A percentile compares a stretch with the other conserved stretches of the same genome.
These are phyloP conservation scores for Trypoxylon attenuatum DNA, from an alignment of 2,888 invertebrate genomes.

Conservation along the genomic window DNA sequence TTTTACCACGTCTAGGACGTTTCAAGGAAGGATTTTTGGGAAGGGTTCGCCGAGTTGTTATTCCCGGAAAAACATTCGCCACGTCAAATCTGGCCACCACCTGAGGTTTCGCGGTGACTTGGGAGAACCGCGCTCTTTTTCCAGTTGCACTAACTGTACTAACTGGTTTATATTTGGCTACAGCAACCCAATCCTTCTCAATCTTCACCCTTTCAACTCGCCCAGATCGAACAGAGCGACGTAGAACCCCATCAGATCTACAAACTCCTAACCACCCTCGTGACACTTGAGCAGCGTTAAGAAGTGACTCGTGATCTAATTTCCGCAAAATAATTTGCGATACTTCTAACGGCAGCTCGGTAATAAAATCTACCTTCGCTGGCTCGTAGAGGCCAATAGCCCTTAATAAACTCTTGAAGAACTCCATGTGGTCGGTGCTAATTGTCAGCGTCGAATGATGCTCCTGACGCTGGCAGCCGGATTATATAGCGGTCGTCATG, in stretches of 20 bases:
- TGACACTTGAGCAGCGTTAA: conserved; percentile 5
- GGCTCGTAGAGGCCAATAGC: not conserved
- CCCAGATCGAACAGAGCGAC: not conserved
- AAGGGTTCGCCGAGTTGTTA: no score
- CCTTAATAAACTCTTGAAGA: conserved; percentile 11
- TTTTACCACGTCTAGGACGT: no score
- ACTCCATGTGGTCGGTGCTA: conserved; percentile 10
- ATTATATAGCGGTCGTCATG: not conserved
- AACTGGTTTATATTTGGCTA: no score
- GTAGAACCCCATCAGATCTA: not conserved
- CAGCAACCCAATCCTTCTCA: no score
- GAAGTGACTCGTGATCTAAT: conserved; percentile 21
- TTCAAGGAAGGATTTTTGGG: no score
- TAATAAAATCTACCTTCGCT: conserved; percentile 14
- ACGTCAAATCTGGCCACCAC: no score
- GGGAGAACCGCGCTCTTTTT: no score
- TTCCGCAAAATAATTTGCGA: conserved; percentile 26
- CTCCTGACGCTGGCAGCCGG: not conserved
- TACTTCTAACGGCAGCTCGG: conserved; percentile 12
- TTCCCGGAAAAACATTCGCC: no score
- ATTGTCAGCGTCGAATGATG: not conserved
- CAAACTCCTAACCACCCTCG: conserved; percentile 12
- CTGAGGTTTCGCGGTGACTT: no score
- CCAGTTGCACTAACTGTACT: no score
- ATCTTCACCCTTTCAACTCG: no score